Conservation (phyloP, 2,888 invertebrate species). For the Caenorhabditis angaria region DNA sequence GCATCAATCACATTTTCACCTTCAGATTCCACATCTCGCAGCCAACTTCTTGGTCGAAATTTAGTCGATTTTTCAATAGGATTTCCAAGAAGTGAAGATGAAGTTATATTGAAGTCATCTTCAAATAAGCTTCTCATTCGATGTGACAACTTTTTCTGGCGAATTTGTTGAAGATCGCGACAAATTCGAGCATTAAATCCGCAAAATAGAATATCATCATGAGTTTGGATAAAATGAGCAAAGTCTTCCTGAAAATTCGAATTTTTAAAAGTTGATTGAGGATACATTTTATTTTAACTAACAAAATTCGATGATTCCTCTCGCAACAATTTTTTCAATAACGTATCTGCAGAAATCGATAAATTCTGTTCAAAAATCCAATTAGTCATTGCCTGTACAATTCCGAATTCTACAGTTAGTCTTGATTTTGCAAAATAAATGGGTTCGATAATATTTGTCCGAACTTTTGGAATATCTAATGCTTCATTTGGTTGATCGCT, state of each 20-base stretch:
- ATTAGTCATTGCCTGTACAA: constrained; percentile 27
- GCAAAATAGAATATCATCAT: constrained; percentile 32
- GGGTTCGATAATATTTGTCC: constrained; percentile 23
- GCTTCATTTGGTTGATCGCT: constrained; percentile 37
- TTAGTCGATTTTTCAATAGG: neutral
- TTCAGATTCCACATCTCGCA: constrained; percentile 16
- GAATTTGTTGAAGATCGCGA: constrained; percentile 9
- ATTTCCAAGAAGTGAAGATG: no score
- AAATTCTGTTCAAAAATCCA: constrained; percentile 36
- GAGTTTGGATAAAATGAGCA: constrained; percentile 28
- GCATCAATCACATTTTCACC: constrained; percentile 13
- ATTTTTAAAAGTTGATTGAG: neutral
- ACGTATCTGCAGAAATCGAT: constrained; percentile 35
- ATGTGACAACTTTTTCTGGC: constrained; percentile 5
- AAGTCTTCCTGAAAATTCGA: constrained; percentile 30
- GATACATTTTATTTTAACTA: neutral
- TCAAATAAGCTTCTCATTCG: constrained; percentile 23
- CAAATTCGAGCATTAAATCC: constrained; percentile 32
- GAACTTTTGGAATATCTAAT: constrained; percentile 24
- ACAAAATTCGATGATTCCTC: constrained; percentile 32
- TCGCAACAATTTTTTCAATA: constrained; percentile 20
- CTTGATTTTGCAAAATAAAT: constrained; percentile 29
- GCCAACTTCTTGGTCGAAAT: constrained; percentile 11
- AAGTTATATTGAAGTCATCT: constrained; percentile 5
- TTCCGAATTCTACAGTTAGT: constrained; percentile 10